These are phyloP conservation scores for Eupithecia exiguata DNA, from an alignment of 2,888 invertebrate genomes.

Conservation along the genomic window DNA sequence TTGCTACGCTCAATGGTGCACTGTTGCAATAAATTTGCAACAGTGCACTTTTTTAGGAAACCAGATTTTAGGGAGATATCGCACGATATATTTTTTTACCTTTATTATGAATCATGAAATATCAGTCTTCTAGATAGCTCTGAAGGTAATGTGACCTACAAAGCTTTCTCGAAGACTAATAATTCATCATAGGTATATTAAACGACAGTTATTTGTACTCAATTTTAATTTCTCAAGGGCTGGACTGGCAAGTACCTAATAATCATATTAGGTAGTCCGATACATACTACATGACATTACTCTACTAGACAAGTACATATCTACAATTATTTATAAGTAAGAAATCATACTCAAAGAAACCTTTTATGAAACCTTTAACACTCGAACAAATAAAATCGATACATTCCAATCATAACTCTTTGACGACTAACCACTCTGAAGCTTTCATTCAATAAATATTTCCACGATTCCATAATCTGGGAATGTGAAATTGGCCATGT, in stretches of 20 bases:
- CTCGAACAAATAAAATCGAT: background rate
- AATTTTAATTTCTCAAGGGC: background rate
- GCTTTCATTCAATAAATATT: slow-evolving; percentile 4
- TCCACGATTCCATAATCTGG: background rate
- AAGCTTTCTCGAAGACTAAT: too few relatives aligned
- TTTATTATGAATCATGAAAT: background rate
- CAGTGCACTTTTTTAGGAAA: too few relatives aligned
- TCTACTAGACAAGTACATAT: background rate
- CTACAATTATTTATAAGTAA: background rate
- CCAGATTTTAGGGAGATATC: too few relatives aligned
- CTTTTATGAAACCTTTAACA: background rate
- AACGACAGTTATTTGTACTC: background rate
- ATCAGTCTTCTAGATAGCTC: background rate
- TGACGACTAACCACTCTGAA: background rate
- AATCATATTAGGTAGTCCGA: background rate
- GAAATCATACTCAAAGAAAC: background rate
- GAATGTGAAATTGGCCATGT: slow-evolving; percentile 6
- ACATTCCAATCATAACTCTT: background rate
- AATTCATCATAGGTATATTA: background rate
- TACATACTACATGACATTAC: background rate
- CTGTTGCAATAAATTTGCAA: too few relatives aligned
- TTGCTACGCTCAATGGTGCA: slow-evolving; percentile 27
- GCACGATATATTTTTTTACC: background rate
- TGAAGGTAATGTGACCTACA: background rate
- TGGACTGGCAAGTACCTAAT: background rate